These are phyloP conservation scores for Ochlodes sylvanus DNA, from an alignment of 2,888 invertebrate species.

Conservation along the genomic window DNA sequence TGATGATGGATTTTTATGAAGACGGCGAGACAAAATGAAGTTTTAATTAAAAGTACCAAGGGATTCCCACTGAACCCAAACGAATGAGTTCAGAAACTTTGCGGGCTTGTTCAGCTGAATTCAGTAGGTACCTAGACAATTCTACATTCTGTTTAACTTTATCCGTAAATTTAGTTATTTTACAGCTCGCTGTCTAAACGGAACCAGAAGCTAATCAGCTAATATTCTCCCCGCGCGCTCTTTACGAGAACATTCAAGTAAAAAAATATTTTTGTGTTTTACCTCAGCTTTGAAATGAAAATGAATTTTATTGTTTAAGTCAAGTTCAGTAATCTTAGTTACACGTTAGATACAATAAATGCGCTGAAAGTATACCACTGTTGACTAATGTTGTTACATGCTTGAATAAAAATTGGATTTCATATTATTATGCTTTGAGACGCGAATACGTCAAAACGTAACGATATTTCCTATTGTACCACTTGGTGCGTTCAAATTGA, in stretches of 20 bases:
- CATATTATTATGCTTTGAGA: background rate
- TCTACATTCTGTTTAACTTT: constrained; percentile 7
- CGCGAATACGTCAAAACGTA: background rate
- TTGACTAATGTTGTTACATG: background rate
- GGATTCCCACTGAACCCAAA: constrained; percentile 24
- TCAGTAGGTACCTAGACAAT: background rate
- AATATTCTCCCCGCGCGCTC: background rate
- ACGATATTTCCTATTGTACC: constrained; percentile 2
- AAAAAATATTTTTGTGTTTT: background rate
- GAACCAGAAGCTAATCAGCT: background rate
- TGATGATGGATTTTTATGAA: constrained; percentile 13
- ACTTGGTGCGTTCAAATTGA: background rate
- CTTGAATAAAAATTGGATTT: background rate
- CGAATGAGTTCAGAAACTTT: constrained; percentile 14
- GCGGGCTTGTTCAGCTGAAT: constrained; percentile 5
- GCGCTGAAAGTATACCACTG: background rate
- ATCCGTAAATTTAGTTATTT: background rate
- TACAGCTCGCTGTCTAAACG: background rate
- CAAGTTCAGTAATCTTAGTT: no score
- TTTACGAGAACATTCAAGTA: background rate
- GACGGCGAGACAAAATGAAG: constrained; percentile 36
- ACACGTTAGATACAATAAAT: background rate
- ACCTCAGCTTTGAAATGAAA: background rate
- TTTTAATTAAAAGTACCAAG: constrained; percentile 48
- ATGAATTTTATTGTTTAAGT: no score